Evolutionary conservation across 2,797 vertebrate genomes (phyloP).

Genomic region (Ispidina picta): DNA sequence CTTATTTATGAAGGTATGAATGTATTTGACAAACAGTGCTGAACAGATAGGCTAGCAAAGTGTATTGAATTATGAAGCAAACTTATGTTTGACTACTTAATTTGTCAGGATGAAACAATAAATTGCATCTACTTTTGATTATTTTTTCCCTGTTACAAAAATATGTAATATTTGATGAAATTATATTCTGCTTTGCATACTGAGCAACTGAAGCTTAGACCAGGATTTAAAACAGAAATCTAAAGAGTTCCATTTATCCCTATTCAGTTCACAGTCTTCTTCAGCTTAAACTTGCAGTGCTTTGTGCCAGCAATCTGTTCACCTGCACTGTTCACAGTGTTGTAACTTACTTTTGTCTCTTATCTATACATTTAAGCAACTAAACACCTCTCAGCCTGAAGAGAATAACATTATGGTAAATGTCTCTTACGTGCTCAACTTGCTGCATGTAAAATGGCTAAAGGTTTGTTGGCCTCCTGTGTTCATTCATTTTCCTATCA

Average conservation of each 20-base stretch:
- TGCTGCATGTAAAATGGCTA: constrained; percentile 97
- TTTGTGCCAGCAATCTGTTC: constrained; percentile 32
- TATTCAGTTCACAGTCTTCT: neutral
- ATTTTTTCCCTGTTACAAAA: neutral
- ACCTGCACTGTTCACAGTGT: constrained; percentile 51
- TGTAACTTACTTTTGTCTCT: constrained; percentile 79
- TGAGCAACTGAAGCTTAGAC: neutral
- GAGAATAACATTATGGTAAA: constrained; percentile 91
- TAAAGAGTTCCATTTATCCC: neutral
- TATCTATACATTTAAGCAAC: constrained; percentile 83
- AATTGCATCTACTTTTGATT: neutral
- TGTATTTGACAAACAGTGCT: neutral
- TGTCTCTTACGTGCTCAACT: constrained; percentile 96
- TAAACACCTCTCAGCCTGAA: constrained; percentile 86
- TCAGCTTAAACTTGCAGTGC: neutral
- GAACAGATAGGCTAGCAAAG: neutral
- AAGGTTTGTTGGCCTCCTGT: constrained; percentile 91
- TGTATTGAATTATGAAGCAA: neutral
- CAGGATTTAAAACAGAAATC: neutral
- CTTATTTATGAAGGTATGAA: neutral
- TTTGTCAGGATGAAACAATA: neutral
- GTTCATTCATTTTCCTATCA: constrained; percentile 77
- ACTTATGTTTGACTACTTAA: neutral
- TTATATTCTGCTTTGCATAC: neutral
- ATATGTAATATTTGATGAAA: neutral